Evolutionary conservation across 1,140 invertebrate species (phyloP).

Genomic region (Drosophila varians): DNA sequence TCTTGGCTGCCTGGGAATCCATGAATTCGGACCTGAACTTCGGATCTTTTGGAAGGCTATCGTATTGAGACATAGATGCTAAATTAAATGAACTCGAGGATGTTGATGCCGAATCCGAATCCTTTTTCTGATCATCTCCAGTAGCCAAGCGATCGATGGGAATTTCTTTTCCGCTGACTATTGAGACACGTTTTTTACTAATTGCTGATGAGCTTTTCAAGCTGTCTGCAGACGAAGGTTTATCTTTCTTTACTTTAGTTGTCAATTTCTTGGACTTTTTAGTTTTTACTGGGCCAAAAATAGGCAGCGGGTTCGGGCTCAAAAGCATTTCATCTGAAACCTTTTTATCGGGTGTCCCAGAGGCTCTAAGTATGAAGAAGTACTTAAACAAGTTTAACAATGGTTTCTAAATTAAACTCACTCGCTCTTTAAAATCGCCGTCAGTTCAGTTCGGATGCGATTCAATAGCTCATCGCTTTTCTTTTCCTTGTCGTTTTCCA

Average conservation of each 20-base stretch:
- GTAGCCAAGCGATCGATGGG: background rate
- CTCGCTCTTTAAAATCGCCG: slow-evolving; percentile 60
- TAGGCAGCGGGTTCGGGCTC: slow-evolving; percentile 52
- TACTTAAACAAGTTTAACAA: no score
- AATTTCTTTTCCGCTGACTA: slow-evolving; percentile 33
- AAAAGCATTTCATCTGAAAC: slow-evolving; percentile 41
- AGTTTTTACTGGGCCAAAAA: slow-evolving; percentile 2
- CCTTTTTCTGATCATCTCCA: background rate
- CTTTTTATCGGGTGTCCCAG: slow-evolving; percentile 28
- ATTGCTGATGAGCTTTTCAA: background rate
- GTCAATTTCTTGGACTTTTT: slow-evolving; percentile 5
- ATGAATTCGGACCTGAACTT: slow-evolving; percentile 36
- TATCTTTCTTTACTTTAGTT: background rate
- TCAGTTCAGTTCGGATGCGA: slow-evolving; percentile 63
- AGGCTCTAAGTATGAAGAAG: slow-evolving; percentile 14
- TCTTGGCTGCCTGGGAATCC: slow-evolving; percentile 40
- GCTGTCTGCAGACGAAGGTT: slow-evolving; percentile 10
- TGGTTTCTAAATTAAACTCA: slow-evolving; percentile 19
- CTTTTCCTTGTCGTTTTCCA: slow-evolving; percentile 47
- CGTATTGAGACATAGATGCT: background rate
- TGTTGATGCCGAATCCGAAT: background rate
- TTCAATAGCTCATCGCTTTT: slow-evolving; percentile 56
- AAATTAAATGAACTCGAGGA: slow-evolving; percentile 10
- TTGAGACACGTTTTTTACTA: no score
- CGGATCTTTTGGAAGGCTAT: slow-evolving; percentile 12